Evolutionary conservation across 2,888 invertebrate genomes (phyloP).

Genomic region (Camponotus fellah): DNA sequence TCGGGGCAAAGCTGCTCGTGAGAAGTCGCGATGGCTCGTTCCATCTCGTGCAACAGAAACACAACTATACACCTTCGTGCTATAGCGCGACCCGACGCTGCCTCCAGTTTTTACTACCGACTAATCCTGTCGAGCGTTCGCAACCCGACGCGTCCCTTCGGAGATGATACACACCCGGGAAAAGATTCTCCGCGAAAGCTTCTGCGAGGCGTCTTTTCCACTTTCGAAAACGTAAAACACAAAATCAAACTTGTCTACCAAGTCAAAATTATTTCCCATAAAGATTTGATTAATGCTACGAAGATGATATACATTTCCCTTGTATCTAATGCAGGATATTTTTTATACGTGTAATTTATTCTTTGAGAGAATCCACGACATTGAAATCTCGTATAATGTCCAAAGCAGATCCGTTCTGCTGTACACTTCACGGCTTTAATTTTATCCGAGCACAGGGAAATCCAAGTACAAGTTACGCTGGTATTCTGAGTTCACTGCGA

Average conservation of each 20-base stretch:
- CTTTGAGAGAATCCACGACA: not conserved
- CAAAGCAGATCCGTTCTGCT: not conserved
- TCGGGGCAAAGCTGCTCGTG: constrained; percentile 68
- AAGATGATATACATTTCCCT: not conserved
- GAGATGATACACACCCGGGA: constrained; percentile 10
- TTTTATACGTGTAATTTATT: not conserved
- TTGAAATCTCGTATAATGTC: not conserved
- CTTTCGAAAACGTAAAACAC: not conserved
- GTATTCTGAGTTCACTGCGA: not conserved
- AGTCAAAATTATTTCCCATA: not conserved
- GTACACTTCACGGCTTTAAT: not conserved
- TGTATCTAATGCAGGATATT: not conserved
- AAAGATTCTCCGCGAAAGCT: constrained; percentile 18
- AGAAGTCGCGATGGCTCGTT: constrained; percentile 66
- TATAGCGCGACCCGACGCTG: constrained; percentile 54
- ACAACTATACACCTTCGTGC: constrained; percentile 75
- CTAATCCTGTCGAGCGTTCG: constrained; percentile 66
- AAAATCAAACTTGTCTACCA: not conserved
- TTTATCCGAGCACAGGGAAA: not conserved
- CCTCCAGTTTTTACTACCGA: constrained; percentile 64
- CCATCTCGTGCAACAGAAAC: constrained; percentile 72
- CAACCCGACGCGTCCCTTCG: constrained; percentile 49
- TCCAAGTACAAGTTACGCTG: not conserved
- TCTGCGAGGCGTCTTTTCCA: not conserved
- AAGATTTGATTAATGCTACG: not conserved